These are phyloP conservation scores for Philopedon plagiatum DNA, from an alignment of 2,888 invertebrate genomes.

Conservation along the genomic window DNA sequence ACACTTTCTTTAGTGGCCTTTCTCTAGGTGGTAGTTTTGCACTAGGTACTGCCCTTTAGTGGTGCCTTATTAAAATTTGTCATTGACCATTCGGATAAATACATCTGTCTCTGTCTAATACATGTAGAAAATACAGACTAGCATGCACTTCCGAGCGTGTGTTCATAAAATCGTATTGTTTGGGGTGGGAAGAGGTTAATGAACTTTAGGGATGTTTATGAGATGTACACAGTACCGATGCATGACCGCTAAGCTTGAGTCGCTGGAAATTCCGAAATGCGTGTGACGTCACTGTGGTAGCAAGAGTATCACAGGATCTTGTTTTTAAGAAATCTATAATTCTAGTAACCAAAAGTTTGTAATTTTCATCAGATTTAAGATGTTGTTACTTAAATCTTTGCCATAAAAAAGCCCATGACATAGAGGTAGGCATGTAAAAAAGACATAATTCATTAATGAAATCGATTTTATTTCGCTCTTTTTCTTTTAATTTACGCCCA, in stretches of 20 bases:
- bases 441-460: too few species aligned
- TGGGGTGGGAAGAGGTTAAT: not conserved
- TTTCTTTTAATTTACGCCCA: too few species aligned
- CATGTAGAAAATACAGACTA: not conserved
- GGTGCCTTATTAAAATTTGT: not conserved
- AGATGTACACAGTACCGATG: not conserved
- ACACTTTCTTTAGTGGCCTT: not conserved
- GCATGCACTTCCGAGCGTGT: not conserved
- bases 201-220: conserved; percentile 1
- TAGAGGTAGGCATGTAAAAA: too few species aligned
- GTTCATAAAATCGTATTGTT: not conserved
- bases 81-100: not conserved
- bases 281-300: not conserved
- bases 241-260: not conserved
- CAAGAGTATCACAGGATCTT: not conserved
- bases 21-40: not conserved
- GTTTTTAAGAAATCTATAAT: too few species aligned
- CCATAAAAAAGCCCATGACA: too few species aligned
- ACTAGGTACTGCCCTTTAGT: not conserved
- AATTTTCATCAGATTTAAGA: too few species aligned
- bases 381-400: too few species aligned
- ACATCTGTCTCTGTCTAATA: not conserved
- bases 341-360: too few species aligned
- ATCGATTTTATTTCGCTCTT: too few species aligned
- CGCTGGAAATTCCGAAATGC: not conserved